Base-by-base conservation (phyloP, 2,113 vertebrate species). In the Merops nubicus region DNA sequence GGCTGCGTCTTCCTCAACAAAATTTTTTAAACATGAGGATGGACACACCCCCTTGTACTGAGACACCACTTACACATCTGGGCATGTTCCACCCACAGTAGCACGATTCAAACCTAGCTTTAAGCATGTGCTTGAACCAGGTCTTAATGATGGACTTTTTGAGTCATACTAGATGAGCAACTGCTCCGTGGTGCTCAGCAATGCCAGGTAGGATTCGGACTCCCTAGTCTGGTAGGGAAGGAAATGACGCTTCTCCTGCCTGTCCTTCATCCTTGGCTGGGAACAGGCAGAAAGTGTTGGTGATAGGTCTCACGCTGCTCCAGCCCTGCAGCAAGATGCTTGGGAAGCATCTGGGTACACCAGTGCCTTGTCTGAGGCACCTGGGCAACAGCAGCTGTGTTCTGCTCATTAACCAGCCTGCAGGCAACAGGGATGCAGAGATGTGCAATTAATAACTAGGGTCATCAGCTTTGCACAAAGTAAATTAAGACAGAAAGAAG, bases 221-320 rank as follows among this genome's bases (percentile, higher is more conserved):
- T 40, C 16, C 6, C 18, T 60, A 38, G 13, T 21, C 50, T 80
- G 33, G 33, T 14, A 36, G 16, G 3, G 38, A 85, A 79, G 45
- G 59, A 63, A 89, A 19, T 1, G 8, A 11, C 36, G 5, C 45
- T 85, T 48, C 51, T 83, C 12, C 57, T 85, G 50, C 16, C 47
- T 63, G 63, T 50, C 51, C 75, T 69, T 60, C 19, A 25, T 22
- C 70, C 40, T 68, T 0, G 0, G 22, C 36, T 63, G 68, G 34
- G 28, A 79, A 17, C 18, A 34, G 56, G 67, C 31, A 64, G 74
- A 74, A 40, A 50, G n/a, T 5, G 2, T 1, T 6, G 21, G 28
- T 1, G 15, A 34, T 36, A 31, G 70, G 38, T 60, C 59, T 73
- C 0, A 0, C 0, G 0, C 18, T 0, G 0, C 50, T 80, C 34